Evolutionary conservation across 2,113 vertebrate genomes (phyloP).

Genomic region (Epinephelus cyanopodus): DNA sequence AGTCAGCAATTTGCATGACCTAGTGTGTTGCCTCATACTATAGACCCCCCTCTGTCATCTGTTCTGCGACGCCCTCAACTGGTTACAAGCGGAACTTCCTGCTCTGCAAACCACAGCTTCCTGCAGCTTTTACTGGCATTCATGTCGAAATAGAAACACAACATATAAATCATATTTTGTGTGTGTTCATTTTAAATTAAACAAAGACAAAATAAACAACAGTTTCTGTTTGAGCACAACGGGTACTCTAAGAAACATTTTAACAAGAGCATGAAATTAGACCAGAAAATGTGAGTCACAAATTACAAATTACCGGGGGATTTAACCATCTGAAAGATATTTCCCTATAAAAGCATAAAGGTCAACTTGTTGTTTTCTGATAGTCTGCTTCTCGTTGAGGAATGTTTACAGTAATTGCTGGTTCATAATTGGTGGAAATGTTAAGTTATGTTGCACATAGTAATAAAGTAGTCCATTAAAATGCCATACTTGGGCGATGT

Average conservation of each 20-base stretch:
- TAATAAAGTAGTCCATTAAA: constrained; percentile 61
- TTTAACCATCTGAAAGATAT: constrained; percentile 67
- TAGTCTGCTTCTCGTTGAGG: constrained; percentile 51
- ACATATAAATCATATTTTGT: constrained; percentile 19
- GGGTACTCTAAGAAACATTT: constrained; percentile 40
- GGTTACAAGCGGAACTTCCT: constrained; percentile 46
- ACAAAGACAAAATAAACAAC: constrained; percentile 35
- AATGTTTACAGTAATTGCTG: constrained; percentile 59
- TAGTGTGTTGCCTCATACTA: background rate
- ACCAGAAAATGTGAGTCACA: constrained; percentile 51
- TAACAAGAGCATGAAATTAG: constrained; percentile 59
- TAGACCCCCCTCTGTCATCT: constrained; percentile 37
- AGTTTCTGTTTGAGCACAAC: constrained; percentile 4
- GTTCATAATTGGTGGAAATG: constrained; percentile 60
- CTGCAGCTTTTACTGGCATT: constrained; percentile 23
- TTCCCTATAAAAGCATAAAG: constrained; percentile 61
- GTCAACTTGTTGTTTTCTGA: constrained; percentile 71
- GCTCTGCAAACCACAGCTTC: constrained; percentile 21
- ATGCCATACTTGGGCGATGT: constrained; percentile 30
- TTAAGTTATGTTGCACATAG: constrained; percentile 30
- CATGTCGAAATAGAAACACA: constrained; percentile 30
- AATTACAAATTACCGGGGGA: constrained; percentile 40
- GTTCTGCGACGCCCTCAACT: constrained; percentile 77
- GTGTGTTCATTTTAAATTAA: constrained; percentile 25
- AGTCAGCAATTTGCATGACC: constrained; percentile 7